Evolutionary conservation across 2,113 vertebrate genomes (phyloP).

Genomic region (Caracal caracal): DNA sequence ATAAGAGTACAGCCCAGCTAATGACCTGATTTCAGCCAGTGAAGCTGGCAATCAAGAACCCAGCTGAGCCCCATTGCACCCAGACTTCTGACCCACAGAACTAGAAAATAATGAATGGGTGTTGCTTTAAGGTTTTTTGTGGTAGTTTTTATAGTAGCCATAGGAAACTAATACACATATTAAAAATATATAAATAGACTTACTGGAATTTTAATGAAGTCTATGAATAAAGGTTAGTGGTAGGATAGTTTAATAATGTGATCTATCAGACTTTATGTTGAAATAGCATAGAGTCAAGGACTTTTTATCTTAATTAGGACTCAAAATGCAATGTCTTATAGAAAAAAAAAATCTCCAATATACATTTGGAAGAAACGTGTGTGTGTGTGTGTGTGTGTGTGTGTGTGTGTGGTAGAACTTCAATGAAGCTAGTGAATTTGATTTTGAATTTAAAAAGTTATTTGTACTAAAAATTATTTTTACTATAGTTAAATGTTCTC

Average conservation of each 20-base stretch:
- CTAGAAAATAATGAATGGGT: background rate
- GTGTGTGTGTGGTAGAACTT: background rate
- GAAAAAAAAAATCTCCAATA: background rate
- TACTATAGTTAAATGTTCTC: background rate
- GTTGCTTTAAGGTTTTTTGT: background rate
- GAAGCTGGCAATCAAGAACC: background rate
- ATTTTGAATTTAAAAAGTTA: conserved; percentile 29
- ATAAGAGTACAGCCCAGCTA: background rate
- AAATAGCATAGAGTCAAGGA: background rate
- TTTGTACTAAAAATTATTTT: background rate
- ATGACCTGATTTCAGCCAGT: background rate
- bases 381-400: background rate
- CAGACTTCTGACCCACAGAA: background rate
- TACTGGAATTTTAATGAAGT: background rate
- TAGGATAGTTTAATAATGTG: background rate
- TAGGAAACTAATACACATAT: background rate
- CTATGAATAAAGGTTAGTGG: background rate
- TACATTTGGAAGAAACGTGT: background rate
- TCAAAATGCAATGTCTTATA: background rate
- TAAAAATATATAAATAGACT: background rate
- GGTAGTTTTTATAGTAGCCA: background rate
- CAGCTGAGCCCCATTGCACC: background rate
- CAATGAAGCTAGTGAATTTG: background rate
- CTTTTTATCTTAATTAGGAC: background rate
- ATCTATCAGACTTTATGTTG: background rate